Evolutionary conservation across 2,113 vertebrate genomes (phyloP), one percentile per base, ranked within the genome.

Genomic region (Indri indri): DNA sequence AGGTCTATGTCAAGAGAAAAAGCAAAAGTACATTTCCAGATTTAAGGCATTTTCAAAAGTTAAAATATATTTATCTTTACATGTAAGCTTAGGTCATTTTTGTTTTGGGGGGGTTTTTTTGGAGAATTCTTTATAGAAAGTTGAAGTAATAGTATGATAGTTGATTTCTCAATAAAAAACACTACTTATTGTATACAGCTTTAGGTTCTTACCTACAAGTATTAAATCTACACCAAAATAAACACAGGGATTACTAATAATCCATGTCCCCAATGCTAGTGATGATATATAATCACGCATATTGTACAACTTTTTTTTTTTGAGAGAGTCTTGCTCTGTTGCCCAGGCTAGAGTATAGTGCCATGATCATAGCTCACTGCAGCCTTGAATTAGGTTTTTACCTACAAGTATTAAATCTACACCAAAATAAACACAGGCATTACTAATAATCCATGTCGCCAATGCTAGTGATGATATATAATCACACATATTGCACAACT

Each of bases 181-280:
- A 76, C 9, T 65, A 66, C 5, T 65, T 90, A 66, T 16, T 85
- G 23, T 68, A 90, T 52, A 25, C 8, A 63, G 50, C 47, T 84
- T 85, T 70, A 79, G 25, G 1, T 61, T 94, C 88, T 86, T 94
- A 80, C 30, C 70, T 82, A 65, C 1, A 79, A 16, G 16, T 85
- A 90, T 59, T 92, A 74, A 88, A 80, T 91, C 61, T 83, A 83
- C 3, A 83, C 84, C 14, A 93, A 87, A 94, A 83, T 68, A 77
- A 94, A 70, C 7, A 92, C 1, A 96, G 14, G 52, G 27, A 66
- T 57, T 88, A 94, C 10, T 47, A 84, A 81, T 42, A 40, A 79
- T 74, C 25, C 6, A 81, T 7, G 8, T 96, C 23, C 57, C 61
- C 20, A 50, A 88, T 47, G 80, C 65, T 63, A 91, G 52, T 52